phyloP scores from a whole-genome alignment of 2,888 invertebrate species.

The Litoditis marina region DNA sequence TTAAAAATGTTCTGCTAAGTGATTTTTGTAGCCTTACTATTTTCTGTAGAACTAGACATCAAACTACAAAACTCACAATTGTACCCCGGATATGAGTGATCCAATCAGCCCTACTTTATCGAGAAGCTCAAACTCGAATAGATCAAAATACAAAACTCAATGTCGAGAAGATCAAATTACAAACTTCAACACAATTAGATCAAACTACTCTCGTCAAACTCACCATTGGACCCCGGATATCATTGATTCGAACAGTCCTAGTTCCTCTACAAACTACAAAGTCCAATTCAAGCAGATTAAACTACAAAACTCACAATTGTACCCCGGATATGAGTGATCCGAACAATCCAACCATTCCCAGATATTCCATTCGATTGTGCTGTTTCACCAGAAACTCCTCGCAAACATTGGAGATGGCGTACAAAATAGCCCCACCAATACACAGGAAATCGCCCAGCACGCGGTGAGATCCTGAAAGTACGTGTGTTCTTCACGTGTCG shows the following conservation, averaged over 20 bases:
- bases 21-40: too few species aligned
- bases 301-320: constrained; percentile 69
- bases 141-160: too few species aligned
- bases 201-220: too few species aligned
- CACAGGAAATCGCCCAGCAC: constrained; percentile 80
- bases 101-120: constrained; percentile 80
- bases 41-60: too few species aligned
- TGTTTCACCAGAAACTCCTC: constrained; percentile 80
- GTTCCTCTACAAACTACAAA: background rate
- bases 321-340: constrained; percentile 76
- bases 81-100: constrained; percentile 74
- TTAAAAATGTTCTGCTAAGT: too few species aligned
- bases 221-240: constrained; percentile 75
- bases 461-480: constrained; percentile 74
- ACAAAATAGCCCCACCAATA: constrained; percentile 71
- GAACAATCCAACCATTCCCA: constrained; percentile 78
- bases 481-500: too few species aligned
- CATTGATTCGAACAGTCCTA: constrained; percentile 61
- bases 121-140: too few species aligned
- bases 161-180: too few species aligned
- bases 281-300: too few species aligned
- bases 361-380: constrained; percentile 76
- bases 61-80: constrained; percentile 67
- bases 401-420: constrained; percentile 68
- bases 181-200: too few species aligned